Evolutionary conservation across 2,797 vertebrate species (phyloP).

Genomic region (Brotula barbata): DNA sequence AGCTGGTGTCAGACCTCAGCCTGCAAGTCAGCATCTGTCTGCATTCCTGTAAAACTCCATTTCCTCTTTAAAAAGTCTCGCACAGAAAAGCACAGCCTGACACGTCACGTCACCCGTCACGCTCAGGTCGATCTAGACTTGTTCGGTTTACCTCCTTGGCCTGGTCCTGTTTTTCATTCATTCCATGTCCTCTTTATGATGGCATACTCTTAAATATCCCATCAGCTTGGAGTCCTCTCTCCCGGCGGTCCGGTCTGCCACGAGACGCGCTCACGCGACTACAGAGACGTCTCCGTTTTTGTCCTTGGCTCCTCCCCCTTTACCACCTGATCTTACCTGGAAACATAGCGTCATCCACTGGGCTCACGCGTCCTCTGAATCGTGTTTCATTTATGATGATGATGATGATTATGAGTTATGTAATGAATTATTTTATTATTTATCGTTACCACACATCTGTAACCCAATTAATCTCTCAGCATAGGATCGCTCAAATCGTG

Average conservation of each 20-base stretch:
- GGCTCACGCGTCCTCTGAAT: too few species aligned
- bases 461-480: too few species aligned
- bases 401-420: too few species aligned
- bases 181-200: conserved; percentile 27
- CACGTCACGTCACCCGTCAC: background rate
- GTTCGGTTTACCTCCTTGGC: conserved; percentile 36
- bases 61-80: conserved; percentile 20
- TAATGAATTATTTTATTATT: too few species aligned
- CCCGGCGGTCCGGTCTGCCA: conserved; percentile 41
- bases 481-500: too few species aligned
- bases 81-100: background rate
- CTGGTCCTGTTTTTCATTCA: conserved; percentile 8
- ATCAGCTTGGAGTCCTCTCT: conserved; percentile 15
- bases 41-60: conserved; percentile 49
- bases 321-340: conserved; percentile 42
- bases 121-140: background rate
- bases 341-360: too few species aligned
- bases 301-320: conserved; percentile 45
- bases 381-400: too few species aligned
- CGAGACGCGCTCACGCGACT: conserved; percentile 33
- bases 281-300: conserved; percentile 7
- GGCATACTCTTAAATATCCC: conserved; percentile 26
- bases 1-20: background rate
- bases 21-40: conserved; percentile 32
- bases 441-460: too few species aligned